Conservation (phyloP, 2,888 invertebrate species). For the Aphelenchoides bicaudatus region DNA sequence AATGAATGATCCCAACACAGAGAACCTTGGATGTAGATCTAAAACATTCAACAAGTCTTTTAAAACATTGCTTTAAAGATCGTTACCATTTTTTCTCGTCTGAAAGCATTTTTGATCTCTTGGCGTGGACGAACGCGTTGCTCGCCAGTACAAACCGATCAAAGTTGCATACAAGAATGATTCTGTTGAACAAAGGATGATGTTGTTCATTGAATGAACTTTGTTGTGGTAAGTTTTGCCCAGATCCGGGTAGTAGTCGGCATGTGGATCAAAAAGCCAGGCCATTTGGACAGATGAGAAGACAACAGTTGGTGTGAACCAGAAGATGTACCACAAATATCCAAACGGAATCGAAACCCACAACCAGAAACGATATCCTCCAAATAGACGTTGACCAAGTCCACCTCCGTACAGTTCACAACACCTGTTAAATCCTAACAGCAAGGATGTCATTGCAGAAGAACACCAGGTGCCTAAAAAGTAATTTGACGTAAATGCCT, state of each 20-base stretch:
- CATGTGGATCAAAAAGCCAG: slow-evolving; percentile 3
- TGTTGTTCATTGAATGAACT: neutral
- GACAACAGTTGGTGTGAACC: neutral
- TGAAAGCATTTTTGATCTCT: neutral
- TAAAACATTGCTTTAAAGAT: neutral
- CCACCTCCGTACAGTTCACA: neutral
- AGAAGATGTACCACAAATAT: neutral
- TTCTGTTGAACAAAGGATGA: neutral
- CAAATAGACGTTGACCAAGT: neutral
- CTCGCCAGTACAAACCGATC: neutral
- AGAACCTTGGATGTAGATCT: too few species aligned
- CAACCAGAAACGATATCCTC: neutral
- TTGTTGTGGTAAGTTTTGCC: neutral
- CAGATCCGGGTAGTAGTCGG: neutral
- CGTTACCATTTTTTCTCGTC: neutral
- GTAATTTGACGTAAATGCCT: neutral
- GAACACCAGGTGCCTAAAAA: neutral
- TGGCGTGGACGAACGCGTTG: neutral
- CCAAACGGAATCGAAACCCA: neutral
- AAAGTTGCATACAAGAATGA: neutral
- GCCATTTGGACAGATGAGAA: slow-evolving; percentile 1
- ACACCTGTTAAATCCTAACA: slow-evolving; percentile 9
- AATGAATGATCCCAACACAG: slow-evolving; percentile 4
- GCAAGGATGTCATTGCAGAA: neutral
- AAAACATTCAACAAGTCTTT: too few species aligned